Percentiles rank a stretch among this genome's conserved stretches.
Evolutionary conservation across 2,888 invertebrate species (phyloP).

Genomic region (Macrosoma leucophasiata): DNA sequence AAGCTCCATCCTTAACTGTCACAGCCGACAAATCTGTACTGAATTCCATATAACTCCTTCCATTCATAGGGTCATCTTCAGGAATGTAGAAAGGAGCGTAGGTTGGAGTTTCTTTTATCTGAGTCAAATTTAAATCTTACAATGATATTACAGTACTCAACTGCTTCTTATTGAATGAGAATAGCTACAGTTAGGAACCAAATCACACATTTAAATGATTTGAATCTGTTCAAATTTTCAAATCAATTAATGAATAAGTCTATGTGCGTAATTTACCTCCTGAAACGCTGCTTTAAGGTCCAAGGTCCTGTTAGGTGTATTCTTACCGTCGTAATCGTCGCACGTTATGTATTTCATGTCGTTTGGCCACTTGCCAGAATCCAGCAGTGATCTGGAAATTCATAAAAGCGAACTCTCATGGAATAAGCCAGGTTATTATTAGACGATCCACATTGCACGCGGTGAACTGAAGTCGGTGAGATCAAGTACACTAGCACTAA

Average conservation of each 20-base stretch:
- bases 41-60: conserved; percentile 84
- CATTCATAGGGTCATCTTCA: conserved; percentile 79
- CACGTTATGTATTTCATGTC: conserved; percentile 85
- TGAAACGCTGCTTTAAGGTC: conserved; percentile 81
- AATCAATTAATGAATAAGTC: too few relatives aligned
- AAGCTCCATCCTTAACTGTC: conserved; percentile 82
- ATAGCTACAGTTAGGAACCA: too few relatives aligned
- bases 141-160: conserved; percentile 5
- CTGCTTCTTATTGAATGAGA: too few relatives aligned
- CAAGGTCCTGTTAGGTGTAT: conserved; percentile 82
- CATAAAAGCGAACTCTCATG: conserved; percentile 55
- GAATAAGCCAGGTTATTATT: conserved; percentile 62
- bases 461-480: conserved; percentile 40
- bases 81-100: conserved; percentile 81
- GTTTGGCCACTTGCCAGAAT: conserved; percentile 83
- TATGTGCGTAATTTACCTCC: conserved; percentile 65
- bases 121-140: conserved; percentile 20
- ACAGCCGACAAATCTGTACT: conserved; percentile 82
- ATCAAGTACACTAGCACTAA: conserved; percentile 40
- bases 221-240: too few relatives aligned
- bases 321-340: conserved; percentile 85
- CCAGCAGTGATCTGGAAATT: conserved; percentile 79
- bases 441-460: conserved; percentile 46
- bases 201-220: too few relatives aligned
- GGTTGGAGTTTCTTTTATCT: conserved; percentile 79